Evolutionary conservation across 2,113 vertebrate genomes (phyloP).

Genomic region (Plectropomus leopardus): DNA sequence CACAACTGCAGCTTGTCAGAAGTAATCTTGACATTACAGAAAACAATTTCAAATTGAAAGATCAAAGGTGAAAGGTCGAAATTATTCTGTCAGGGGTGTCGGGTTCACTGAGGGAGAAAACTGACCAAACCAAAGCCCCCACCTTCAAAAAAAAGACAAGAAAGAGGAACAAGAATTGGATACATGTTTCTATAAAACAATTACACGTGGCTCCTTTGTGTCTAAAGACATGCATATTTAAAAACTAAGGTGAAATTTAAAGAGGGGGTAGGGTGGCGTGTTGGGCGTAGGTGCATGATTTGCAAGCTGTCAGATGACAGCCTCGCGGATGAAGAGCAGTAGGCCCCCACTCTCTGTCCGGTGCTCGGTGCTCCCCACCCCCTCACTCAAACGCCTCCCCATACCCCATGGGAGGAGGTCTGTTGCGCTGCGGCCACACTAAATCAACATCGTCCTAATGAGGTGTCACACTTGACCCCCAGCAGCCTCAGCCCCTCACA

Average conservation of each 20-base stretch:
- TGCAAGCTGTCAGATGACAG: constrained; percentile 81
- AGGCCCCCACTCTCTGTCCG: constrained; percentile 79
- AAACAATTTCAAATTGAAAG: constrained; percentile 81
- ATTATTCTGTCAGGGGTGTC: constrained; percentile 71
- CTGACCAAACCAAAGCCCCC: constrained; percentile 39
- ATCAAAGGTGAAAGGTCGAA: constrained; percentile 83
- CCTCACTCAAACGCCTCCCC: constrained; percentile 73
- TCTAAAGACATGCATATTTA: constrained; percentile 51
- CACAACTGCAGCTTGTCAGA: constrained; percentile 81
- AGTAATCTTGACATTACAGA: constrained; percentile 77
- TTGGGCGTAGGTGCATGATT: constrained; percentile 65
- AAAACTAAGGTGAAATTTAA: constrained; percentile 32
- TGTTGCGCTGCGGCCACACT: constrained; percentile 86
- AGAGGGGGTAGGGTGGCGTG: constrained; percentile 20
- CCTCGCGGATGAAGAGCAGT: constrained; percentile 75
- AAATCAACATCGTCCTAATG: constrained; percentile 94
- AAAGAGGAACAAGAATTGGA: constrained; percentile 7
- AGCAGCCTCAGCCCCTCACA: constrained; percentile 86
- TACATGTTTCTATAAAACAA: neutral
- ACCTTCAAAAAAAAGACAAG: neutral
- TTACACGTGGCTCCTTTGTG: constrained; percentile 1
- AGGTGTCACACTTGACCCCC: constrained; percentile 93
- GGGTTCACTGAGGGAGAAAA: constrained; percentile 57
- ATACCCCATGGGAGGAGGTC: constrained; percentile 85
- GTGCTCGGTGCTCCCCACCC: constrained; percentile 74